These are phyloP conservation scores for Chironomus riparius DNA, from an alignment of 2,888 invertebrate species.

Conservation along the genomic window DNA sequence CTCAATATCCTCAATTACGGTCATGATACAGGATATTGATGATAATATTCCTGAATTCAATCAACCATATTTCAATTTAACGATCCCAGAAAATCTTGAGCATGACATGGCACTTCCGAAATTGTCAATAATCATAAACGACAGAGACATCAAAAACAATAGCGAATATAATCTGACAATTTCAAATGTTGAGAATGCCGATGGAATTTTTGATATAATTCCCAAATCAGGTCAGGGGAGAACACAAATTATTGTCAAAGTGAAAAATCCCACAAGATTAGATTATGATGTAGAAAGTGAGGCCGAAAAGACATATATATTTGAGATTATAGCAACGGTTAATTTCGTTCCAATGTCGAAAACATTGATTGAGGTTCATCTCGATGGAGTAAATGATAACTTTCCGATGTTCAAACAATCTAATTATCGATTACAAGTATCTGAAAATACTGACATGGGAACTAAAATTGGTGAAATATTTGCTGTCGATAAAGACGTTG, in stretches of 20 bases:
- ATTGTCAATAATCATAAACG: constrained; percentile 62
- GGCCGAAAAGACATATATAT: constrained; percentile 51
- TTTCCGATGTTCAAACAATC: constrained; percentile 56
- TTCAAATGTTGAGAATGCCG: constrained; percentile 50
- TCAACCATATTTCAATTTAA: constrained; percentile 53
- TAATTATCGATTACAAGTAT: constrained; percentile 55
- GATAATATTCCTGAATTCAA: constrained; percentile 68
- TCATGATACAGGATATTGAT: constrained; percentile 69
- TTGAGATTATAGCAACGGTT: constrained; percentile 57
- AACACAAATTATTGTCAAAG: constrained; percentile 64
- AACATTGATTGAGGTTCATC: constrained; percentile 52
- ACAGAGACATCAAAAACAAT: constrained; percentile 59
- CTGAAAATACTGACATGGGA: constrained; percentile 55
- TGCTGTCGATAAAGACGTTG: constrained; percentile 66
- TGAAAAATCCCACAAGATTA: constrained; percentile 53
- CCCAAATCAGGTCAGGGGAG: constrained; percentile 60
- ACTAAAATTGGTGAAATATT: constrained; percentile 51
- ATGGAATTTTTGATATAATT: constrained; percentile 53
- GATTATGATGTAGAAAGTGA: constrained; percentile 62
- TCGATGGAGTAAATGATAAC: constrained; percentile 74
- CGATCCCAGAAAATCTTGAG: constrained; percentile 68
- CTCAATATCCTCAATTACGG: constrained; percentile 59
- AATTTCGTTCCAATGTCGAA: constrained; percentile 49
- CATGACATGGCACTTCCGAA: constrained; percentile 60
- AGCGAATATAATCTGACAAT: constrained; percentile 58